A percentile compares a stretch with the other conserved stretches of the same genome.
These are phyloP conservation scores for Danio albolineatus DNA, from an alignment of 2,797 vertebrate genomes.

Conservation along the genomic window DNA sequence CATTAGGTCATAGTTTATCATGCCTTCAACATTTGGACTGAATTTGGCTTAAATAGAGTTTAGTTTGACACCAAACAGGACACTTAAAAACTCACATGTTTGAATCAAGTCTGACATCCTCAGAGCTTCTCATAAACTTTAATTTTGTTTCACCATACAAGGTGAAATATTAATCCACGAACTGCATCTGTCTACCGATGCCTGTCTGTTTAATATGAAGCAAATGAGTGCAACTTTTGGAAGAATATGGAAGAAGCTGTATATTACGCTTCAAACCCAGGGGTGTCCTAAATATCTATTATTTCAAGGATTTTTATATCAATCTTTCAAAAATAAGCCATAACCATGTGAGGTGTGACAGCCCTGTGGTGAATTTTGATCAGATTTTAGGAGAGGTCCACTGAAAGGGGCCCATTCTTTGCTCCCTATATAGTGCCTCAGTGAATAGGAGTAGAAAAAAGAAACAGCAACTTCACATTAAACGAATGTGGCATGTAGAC, in stretches of 20 bases:
- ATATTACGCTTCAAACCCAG: not conserved
- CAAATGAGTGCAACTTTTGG: not conserved
- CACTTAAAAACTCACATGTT: not conserved
- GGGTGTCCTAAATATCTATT: not conserved
- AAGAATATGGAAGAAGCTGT: not conserved
- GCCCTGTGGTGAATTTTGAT: slow-evolving; percentile 25
- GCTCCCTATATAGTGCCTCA: slow-evolving; percentile 20
- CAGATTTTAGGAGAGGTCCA: not conserved
- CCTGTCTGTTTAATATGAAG: not conserved
- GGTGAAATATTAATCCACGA: slow-evolving; percentile 1
- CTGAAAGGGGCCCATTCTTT: slow-evolving; percentile 13
- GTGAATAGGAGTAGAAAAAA: slow-evolving; percentile 18
- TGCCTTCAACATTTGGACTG: not conserved
- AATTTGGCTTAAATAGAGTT: not conserved
- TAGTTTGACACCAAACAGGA: not conserved
- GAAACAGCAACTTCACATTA: slow-evolving; percentile 47
- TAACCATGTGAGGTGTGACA: slow-evolving; percentile 1
- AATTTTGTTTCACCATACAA: not conserved
- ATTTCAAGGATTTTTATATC: not conserved
- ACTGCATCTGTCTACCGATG: not conserved
- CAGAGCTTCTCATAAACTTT: not conserved
- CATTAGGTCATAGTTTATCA: not conserved
- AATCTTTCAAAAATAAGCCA: not conserved
- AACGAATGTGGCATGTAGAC: slow-evolving; percentile 73
- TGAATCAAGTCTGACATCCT: not conserved